Evolutionary conservation across 2,888 invertebrate species (phyloP), one percentile per base, ranked within the genome.

Genomic region (Mechanitis mazaeus): DNA sequence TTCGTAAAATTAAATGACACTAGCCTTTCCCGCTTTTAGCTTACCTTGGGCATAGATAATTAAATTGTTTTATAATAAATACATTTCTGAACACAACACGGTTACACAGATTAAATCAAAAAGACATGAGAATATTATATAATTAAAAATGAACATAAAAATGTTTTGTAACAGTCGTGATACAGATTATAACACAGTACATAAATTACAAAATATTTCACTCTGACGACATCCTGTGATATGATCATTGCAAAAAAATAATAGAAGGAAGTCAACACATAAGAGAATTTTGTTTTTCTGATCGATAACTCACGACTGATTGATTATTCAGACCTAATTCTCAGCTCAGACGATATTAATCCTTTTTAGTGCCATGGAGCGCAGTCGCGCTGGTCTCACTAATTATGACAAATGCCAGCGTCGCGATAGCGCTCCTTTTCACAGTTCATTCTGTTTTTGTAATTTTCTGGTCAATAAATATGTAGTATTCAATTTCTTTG

Each of bases 241-340:
- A 58, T 55, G 59, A 64, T 58, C 55, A 57, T 62, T 55, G 56
- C 58, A 64, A 62, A 53, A 35, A 46, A 57, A 67, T 60, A 63
- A 68, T 61, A 65, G 68, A 70, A 70, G 72, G 72, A 73, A 73
- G 72, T 71, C 66, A 63, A 68, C 65, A 64, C 35, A 68, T 70
- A 73, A 72, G 71, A 65, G 68, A 71, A 68, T 69, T 66, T 66
- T n/a, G n/a, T n/a, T 69, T 72, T 59, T 68, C 67, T 73, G 74
- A 74, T 71, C 65, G 75, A 77, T 72, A 68, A 73, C 72, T 74
- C 73, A 75, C 78, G 72, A 72, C 65, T 75, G 67, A 72, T 70
- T 77, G 78, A 77, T 76, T 75, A 68, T 59, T 64, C 55, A 63
- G 59, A 53, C 46, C 58, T 55, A 47, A 47, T 47, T 47, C 47